A percentile compares a stretch with the other conserved stretches of the same genome.
Evolutionary conservation across 2,797 vertebrate species (phyloP).

Genomic region (Poeciliopsis infans): DNA sequence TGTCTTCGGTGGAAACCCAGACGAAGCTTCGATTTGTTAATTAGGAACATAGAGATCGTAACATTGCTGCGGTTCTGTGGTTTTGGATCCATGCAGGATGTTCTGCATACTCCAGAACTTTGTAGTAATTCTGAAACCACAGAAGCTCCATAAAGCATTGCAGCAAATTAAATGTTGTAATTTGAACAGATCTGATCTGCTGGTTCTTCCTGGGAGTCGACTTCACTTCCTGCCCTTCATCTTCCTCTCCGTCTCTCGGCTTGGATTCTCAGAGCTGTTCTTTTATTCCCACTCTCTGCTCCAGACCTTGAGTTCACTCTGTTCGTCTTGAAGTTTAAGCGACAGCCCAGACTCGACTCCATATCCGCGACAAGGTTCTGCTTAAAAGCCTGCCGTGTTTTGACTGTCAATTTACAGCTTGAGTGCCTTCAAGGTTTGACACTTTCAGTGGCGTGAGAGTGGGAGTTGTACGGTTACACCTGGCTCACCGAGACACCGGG

Average conservation of each 20-base stretch:
- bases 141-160: background rate
- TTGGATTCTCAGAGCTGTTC: slow-evolving; percentile 3
- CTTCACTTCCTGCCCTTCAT: slow-evolving; percentile 4
- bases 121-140: background rate
- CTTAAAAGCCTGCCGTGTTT: slow-evolving; percentile 59
- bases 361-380: slow-evolving; percentile 26
- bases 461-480: slow-evolving; percentile 45
- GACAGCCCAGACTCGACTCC: slow-evolving; percentile 31
- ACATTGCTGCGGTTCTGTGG: background rate
- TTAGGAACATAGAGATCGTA: background rate
- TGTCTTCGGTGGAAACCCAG: background rate
- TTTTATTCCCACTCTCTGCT: slow-evolving; percentile 14
- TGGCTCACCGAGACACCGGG: slow-evolving; percentile 45
- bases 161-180: background rate
- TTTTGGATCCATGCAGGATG: background rate
- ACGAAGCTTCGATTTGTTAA: background rate
- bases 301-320: slow-evolving; percentile 25
- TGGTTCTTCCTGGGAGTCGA: background rate
- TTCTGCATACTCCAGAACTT: background rate
- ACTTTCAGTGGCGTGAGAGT: slow-evolving; percentile 38
- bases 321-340: slow-evolving; percentile 31
- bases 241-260: slow-evolving; percentile 2
- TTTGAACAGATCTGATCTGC: background rate
- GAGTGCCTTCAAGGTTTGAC: slow-evolving; percentile 63
- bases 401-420: slow-evolving; percentile 60